Conservation (phyloP, 92 coral and sea anemone species). For the Heliopora coerulea region DNA sequence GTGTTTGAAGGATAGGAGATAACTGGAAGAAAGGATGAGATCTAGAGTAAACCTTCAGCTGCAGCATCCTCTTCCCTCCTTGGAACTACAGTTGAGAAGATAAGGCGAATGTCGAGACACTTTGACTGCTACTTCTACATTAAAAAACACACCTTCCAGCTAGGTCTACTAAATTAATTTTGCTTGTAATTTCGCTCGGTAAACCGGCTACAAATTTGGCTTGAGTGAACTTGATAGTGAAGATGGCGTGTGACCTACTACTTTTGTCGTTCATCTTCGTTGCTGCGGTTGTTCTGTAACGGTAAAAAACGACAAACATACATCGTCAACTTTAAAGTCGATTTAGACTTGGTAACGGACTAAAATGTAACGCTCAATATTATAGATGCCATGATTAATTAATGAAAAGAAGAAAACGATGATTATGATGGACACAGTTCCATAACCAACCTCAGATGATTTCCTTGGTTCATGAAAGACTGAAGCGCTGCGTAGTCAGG, state of each 20-base stretch:
- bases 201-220: conserved; percentile 85
- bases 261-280: conserved; percentile 92
- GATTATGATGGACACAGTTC: not conserved
- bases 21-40: no score
- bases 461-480: conserved; percentile 92
- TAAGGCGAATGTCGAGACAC: no score
- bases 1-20: no score
- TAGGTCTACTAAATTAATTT: conserved; percentile 88
- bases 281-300: conserved; percentile 80
- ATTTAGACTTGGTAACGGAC: no score
- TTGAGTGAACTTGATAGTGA: conserved; percentile 93
- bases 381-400: no score
- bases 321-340: not conserved
- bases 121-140: no score
- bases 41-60: no score
- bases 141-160: conserved; percentile 92
- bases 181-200: conserved; percentile 96
- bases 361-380: no score
- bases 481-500: conserved; percentile 90
- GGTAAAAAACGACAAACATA: not conserved
- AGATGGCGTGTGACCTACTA: conserved; percentile 94
- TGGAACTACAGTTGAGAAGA: no score
- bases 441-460: conserved; percentile 67
- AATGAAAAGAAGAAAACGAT: not conserved
- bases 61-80: no score